phyloP scores from a whole-genome alignment of 2,888 invertebrate species.

The Rhagium mordax region DNA sequence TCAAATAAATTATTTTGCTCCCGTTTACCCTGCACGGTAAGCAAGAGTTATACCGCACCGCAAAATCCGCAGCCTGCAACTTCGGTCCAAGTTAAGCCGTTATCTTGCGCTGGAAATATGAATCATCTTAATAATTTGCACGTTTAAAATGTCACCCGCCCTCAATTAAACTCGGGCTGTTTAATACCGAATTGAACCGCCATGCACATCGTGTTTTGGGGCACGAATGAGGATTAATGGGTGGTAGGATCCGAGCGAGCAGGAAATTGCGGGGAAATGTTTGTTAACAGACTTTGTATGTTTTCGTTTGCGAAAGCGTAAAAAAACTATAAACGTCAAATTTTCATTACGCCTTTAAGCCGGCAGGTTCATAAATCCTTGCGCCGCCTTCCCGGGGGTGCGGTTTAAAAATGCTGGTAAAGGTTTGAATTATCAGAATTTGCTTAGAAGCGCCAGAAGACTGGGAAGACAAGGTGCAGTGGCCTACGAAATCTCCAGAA shows the following conservation, averaged over 20 bases:
- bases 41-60: conserved; percentile 18
- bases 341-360: background rate
- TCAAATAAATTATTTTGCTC: conserved; percentile 19
- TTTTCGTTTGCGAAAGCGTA: background rate
- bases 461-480: no score
- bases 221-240: conserved; percentile 35
- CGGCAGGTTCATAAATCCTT: background rate
- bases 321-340: background rate
- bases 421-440: no score
- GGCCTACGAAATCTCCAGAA: no score
- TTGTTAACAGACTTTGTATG: background rate
- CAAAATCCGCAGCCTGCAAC: conserved; percentile 25
- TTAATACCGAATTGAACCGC: conserved; percentile 21
- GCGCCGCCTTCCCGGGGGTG: background rate
- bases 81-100: conserved; percentile 31
- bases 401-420: no score
- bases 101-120: conserved; percentile 32
- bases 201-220: conserved; percentile 15
- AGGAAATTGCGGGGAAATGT: background rate
- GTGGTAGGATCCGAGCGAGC: background rate
- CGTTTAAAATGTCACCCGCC: conserved; percentile 34
- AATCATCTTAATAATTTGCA: conserved; percentile 36
- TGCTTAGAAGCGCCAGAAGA: no score
- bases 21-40: background rate
- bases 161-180: conserved; percentile 10